Evolutionary conservation across 2,797 vertebrate species (phyloP).

Genomic region (Sylvia borin): DNA sequence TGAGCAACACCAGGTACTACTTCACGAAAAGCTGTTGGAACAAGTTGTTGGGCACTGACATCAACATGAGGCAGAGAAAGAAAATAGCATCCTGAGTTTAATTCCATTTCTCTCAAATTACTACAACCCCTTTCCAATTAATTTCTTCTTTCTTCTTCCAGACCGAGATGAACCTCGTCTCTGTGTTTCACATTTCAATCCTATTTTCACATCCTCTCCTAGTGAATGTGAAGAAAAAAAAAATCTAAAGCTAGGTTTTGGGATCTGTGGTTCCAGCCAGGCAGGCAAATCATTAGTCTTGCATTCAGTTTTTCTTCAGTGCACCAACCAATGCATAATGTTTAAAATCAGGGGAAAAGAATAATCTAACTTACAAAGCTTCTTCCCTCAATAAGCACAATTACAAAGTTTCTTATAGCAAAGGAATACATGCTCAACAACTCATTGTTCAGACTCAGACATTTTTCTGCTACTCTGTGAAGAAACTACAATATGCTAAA

Average conservation of each 20-base stretch:
- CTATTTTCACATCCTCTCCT: neutral
- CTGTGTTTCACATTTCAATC: neutral
- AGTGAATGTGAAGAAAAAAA: neutral
- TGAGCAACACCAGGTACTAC: neutral
- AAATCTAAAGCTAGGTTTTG: neutral
- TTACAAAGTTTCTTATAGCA: neutral
- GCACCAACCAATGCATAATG: neutral
- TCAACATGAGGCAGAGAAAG: neutral
- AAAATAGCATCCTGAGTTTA: neutral
- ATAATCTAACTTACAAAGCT: neutral
- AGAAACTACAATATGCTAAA: neutral
- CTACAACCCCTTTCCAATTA: neutral
- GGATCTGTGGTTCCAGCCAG: neutral
- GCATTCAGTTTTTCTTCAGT: neutral
- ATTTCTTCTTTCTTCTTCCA: neutral
- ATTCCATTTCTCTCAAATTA: neutral
- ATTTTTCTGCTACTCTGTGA: conserved; percentile 28
- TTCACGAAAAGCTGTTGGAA: neutral
- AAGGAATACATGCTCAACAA: neutral
- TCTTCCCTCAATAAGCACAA: neutral
- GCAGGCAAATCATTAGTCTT: neutral
- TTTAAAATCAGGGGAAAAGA: neutral
- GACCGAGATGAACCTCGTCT: neutral
- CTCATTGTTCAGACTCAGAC: neutral
- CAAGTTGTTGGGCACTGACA: neutral